Conservation (phyloP, 37 sponge, comb jelly and placozoan species). For the Cliona cf. orientalis region DNA sequence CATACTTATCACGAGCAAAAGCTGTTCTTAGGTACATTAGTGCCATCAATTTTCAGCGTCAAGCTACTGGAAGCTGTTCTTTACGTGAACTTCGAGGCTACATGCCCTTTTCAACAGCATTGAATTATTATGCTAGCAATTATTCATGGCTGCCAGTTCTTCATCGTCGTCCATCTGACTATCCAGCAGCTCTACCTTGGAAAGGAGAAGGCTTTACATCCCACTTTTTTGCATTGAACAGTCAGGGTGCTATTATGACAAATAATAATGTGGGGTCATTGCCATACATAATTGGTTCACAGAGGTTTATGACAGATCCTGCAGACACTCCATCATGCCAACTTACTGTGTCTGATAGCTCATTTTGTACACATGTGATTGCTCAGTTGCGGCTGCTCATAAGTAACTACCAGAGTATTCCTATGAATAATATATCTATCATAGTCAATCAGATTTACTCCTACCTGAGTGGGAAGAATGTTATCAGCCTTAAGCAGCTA, state of each 20-base stretch:
- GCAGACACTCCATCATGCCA: not conserved
- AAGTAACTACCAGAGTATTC: not conserved
- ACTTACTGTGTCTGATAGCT: not conserved
- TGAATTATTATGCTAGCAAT: not conserved
- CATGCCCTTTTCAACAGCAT: not conserved
- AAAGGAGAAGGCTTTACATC: constrained; percentile 16
- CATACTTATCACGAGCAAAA: constrained; percentile 23
- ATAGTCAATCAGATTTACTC: constrained; percentile 2
- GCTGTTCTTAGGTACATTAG: constrained; percentile 33
- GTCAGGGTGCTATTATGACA: not conserved
- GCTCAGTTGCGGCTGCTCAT: constrained; percentile 31
- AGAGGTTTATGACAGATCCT: constrained; percentile 12
- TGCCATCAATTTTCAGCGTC: not conserved
- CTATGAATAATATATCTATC: not conserved
- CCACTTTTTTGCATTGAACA: constrained; percentile 4
- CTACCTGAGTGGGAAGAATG: not conserved
- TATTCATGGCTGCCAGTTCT: constrained; percentile 42
- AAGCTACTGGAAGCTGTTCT: not conserved
- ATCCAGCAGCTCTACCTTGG: constrained; percentile 39
- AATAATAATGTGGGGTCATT: not conserved
- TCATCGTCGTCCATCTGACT: constrained; percentile 7
- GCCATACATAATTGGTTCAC: constrained; percentile 33
- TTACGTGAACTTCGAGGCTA: not conserved
- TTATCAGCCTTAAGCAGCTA: too few species aligned
- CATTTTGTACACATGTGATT: too few species aligned